Evolutionary conservation across 2,888 invertebrate genomes (phyloP), one percentile per base, ranked within the genome.

Genomic region (Tyria jacobaeae): DNA sequence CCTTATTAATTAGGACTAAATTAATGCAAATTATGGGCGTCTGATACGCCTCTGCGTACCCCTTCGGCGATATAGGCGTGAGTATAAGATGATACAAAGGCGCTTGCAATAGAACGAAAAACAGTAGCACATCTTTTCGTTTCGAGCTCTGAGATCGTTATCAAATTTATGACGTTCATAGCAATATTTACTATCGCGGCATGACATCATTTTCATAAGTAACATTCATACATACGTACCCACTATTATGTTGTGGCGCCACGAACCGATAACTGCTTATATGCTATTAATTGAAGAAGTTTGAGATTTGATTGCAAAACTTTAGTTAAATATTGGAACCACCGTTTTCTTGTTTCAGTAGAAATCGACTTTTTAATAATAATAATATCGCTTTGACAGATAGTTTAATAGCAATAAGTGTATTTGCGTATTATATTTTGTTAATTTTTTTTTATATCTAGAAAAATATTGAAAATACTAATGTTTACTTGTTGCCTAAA

Each of bases 131-230:
- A 41, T 21, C 41, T 17, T 31, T 31, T 47, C 39, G 48, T 60
- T 62, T 53, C 44, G 55, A 63, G 62, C 75, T 59, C 51, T 58
- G 14, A 64, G 78, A 75, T 78, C 63, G 63, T 78, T 78, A 76
- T 76, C 75, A 73, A 61, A 55, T n/a, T n/a, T n/a, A 61, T 60
- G 70, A 70, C 70, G 66, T 75, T 75, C 68, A 70, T 64, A 62
- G 67, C 69, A 62, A 61, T 72, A 64, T 69, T 68, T 66, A 70
- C 66, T 72, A 78, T 78, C 76, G 62, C 60, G 37, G 49, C 56
- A 66, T 75, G 78, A 78, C 76, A 75, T 78, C 76, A 75, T 70
- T 61, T 66, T 62, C 66, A 72, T 68, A 70, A 67, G 67, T 62
- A 65, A 65, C 56, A 25, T 24, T 27, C 25, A 17, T 54, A 34